Evolutionary conservation across 2,888 invertebrate genomes (phyloP), one percentile per base, ranked within the genome.

Genomic region (Agrochola litura): DNA sequence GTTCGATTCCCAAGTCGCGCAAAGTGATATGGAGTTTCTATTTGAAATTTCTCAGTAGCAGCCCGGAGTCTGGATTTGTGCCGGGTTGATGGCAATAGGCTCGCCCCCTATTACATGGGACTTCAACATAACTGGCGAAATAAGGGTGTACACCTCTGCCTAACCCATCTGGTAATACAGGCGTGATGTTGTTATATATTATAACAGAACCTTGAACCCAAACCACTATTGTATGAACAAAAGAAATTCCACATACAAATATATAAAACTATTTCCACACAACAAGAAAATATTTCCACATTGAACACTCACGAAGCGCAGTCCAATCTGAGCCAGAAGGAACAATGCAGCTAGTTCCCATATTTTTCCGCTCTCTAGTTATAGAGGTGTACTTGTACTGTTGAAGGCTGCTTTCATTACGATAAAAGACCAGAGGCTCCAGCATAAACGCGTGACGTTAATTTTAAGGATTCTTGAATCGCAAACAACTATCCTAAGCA

Each of bases 261-360:
- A 41, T 14, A 6, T 14, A 12, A 54, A 72, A 52, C 9, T 9
- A 14, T 54, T 66, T 43, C 56, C 19, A 46, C 10, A 30, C 22
- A 43, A 46, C 19, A 60, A 58, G 37, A 37, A 49, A 52, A 60
- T 25, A 60, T n/a, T 37, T 58, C n/a, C 19, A 37, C 9, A 58
- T 43, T 67, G n/a, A 73, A 56, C 64, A 22, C 69, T 19, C 9
- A n/a, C 0, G 9, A 16, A n/a, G 6, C 41, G 64, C 49, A 49
- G 25, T 16, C 52, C 19, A 19, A 61, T 19, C 19, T 43, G 10
- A 30, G 43, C 6, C 30, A 6, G 25, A 58, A 19, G 22, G 30
- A 70, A 77, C 60, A 66, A 61, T 71, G 41, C 60, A 25, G 14
- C 37, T 56, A 61, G 25, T 77, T 25, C 46, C 54, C n/a, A 19